These are phyloP conservation scores for Brachionus sp. DNA, from an alignment of 1,140 invertebrate genomes.

Conservation along the genomic window DNA sequence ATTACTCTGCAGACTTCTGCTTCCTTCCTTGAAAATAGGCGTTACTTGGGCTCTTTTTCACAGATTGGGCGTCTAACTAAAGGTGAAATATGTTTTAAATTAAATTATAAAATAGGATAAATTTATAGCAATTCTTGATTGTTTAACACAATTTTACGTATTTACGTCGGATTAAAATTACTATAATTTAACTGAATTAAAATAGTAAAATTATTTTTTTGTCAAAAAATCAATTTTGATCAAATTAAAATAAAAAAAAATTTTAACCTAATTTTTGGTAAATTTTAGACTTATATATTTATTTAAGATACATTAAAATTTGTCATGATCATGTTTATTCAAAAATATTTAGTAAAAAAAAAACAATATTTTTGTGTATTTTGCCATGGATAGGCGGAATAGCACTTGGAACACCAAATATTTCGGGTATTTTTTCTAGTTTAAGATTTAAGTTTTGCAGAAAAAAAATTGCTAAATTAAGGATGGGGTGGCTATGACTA, in stretches of 20 bases:
- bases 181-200: too few species aligned
- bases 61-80: too few species aligned
- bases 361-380: neutral
- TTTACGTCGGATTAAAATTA: too few species aligned
- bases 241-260: neutral
- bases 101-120: too few species aligned
- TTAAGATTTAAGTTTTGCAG: neutral
- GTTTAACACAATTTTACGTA: too few species aligned
- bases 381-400: neutral
- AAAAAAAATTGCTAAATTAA: neutral
- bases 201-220: too few species aligned
- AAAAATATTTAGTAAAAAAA: neutral
- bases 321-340: slow-evolving; percentile 18
- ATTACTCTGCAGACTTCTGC: too few species aligned
- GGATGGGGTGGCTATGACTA: slow-evolving; percentile 38
- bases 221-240: too few species aligned
- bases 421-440: neutral
- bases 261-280: neutral
- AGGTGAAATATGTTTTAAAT: too few species aligned
- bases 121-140: too few species aligned
- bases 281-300: neutral
- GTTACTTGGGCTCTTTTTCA: too few species aligned
- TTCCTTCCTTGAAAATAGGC: too few species aligned
- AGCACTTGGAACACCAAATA: neutral
- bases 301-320: slow-evolving; percentile 21